phyloP scores from a whole-genome alignment of 2,888 invertebrate species.

The Tridacna crocea region DNA sequence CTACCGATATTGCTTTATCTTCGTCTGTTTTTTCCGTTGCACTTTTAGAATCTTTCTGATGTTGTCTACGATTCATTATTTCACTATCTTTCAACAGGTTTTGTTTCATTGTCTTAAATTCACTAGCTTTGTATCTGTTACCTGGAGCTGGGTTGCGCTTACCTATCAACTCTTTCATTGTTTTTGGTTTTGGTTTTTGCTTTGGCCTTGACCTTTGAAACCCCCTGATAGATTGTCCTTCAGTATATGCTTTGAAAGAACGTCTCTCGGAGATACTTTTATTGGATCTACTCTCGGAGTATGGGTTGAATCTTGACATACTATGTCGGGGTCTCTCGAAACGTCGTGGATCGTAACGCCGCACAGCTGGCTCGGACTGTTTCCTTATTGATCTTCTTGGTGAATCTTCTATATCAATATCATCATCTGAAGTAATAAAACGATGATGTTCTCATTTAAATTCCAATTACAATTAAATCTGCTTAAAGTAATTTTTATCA shows the following conservation, averaged over 20 bases:
- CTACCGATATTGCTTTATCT: not conserved
- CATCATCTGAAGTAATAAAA: conserved; percentile 36
- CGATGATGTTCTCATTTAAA: no score
- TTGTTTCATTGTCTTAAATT: conserved; percentile 49
- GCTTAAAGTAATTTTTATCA: no score
- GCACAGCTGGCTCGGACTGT: conserved; percentile 11
- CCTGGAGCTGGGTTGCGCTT: not conserved
- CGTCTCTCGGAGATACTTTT: not conserved
- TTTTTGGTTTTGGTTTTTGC: conserved; percentile 34
- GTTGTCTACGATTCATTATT: conserved; percentile 20
- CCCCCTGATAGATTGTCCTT: not conserved
- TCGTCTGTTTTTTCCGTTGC: not conserved
- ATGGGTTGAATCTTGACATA: conserved; percentile 2
- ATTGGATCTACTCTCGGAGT: not conserved
- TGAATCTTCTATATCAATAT: not conserved
- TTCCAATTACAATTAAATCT: no score
- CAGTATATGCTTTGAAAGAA: not conserved
- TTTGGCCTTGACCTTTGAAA: not conserved
- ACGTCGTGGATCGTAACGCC: conserved; percentile 9
- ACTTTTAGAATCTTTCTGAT: conserved; percentile 1
- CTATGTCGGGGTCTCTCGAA: conserved; percentile 16
- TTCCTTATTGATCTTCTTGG: not conserved
- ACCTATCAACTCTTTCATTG: conserved; percentile 50
- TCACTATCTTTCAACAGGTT: conserved; percentile 52
- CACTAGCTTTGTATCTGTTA: conserved; percentile 48